Percentiles rank a stretch among this genome's conserved stretches.
These are phyloP conservation scores for Papilio polyxenes DNA, from an alignment of 1,140 invertebrate species.

Conservation along the genomic window DNA sequence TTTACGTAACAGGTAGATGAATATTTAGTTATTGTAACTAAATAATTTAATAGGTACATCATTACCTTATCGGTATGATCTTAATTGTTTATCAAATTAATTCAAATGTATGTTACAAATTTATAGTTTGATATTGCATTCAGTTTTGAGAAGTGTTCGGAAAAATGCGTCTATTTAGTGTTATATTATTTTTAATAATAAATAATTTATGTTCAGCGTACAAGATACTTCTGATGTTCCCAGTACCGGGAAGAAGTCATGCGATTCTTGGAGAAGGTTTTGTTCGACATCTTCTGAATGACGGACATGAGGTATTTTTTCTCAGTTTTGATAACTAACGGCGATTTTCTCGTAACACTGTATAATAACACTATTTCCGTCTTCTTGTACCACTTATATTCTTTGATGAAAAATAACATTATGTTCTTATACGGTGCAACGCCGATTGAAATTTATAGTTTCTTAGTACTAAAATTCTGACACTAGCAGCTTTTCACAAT, in stretches of 20 bases:
- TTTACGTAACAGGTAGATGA: too few species aligned
- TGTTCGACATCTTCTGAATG: slow-evolving; percentile 52
- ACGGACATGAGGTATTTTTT: slow-evolving; percentile 60
- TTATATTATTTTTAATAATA: slow-evolving; percentile 31
- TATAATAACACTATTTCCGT: too few species aligned
- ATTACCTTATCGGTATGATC: not conserved
- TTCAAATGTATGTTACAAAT: not conserved
- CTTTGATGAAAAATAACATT: too few species aligned
- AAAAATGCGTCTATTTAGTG: slow-evolving; percentile 1
- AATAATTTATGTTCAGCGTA: slow-evolving; percentile 43
- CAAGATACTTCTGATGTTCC: slow-evolving; percentile 57
- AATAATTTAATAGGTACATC: not conserved
- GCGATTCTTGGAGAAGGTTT: slow-evolving; percentile 57
- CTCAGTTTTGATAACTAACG: too few species aligned
- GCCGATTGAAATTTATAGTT: too few species aligned
- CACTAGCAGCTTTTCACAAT: too few species aligned
- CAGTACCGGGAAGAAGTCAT: slow-evolving; percentile 53
- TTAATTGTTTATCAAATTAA: not conserved
- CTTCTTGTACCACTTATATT: too few species aligned
- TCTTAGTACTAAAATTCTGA: too few species aligned
- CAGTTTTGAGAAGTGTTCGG: not conserved
- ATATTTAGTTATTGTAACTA: not conserved
- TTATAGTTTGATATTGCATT: not conserved
- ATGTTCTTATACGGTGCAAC: too few species aligned
- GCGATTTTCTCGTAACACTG: too few species aligned